These are phyloP conservation scores for Acrocephalus kingi DNA, from an alignment of 2,113 vertebrate genomes.

Conservation along the genomic window DNA sequence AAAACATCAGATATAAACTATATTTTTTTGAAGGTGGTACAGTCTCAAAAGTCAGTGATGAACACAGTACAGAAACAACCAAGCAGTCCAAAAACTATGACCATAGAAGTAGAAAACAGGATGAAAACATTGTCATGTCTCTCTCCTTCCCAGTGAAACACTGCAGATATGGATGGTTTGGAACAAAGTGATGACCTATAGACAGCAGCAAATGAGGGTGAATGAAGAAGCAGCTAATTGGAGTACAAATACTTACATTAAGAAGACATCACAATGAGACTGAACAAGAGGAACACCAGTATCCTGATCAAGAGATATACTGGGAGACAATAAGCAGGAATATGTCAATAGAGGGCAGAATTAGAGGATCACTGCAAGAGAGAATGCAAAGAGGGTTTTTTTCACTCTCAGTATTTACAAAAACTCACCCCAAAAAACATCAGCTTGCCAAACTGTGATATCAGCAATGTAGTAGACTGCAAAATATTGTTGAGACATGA, in stretches of 20 bases:
- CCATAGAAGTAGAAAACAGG: slow-evolving; percentile 50
- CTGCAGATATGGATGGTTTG: slow-evolving; percentile 7
- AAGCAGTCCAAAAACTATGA: slow-evolving; percentile 27
- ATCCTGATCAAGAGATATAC: slow-evolving; percentile 61
- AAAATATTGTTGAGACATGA: not conserved
- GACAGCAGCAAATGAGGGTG: slow-evolving; percentile 1
- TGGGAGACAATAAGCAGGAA: slow-evolving; percentile 57
- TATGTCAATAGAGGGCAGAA: slow-evolving; percentile 46
- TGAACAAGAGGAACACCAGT: slow-evolving; percentile 52
- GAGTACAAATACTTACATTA: slow-evolving; percentile 56
- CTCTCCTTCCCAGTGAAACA: slow-evolving; percentile 6
- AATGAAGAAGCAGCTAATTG: slow-evolving; percentile 31
- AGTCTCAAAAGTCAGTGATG: not conserved
- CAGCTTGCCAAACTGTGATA: not conserved
- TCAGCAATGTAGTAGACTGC: not conserved
- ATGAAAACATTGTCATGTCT: not conserved
- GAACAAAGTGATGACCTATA: slow-evolving; percentile 22
- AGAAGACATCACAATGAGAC: slow-evolving; percentile 56
- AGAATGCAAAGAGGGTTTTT: slow-evolving; percentile 37
- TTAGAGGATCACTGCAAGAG: slow-evolving; percentile 5
- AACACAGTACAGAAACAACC: not conserved
- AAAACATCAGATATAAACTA: not conserved
- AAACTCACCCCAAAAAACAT: not conserved
- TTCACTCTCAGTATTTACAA: not conserved
- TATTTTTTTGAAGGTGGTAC: not conserved